Conservation (phyloP, 2,888 invertebrate genomes). For the Minunthozetes semirufus region DNA sequence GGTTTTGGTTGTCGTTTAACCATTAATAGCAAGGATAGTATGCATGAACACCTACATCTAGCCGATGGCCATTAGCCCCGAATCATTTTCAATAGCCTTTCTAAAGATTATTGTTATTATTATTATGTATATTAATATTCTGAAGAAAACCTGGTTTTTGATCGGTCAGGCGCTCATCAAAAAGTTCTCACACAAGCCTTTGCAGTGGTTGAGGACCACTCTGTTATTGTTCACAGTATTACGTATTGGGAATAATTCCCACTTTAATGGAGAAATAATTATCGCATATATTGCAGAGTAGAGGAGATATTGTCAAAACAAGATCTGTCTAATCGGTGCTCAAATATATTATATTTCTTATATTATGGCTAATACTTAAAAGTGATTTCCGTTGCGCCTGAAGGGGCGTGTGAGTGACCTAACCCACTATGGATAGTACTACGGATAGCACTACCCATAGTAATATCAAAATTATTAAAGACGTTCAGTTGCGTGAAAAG, state of each 20-base stretch:
- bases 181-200: conserved; percentile 27
- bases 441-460: background rate
- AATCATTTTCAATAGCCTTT: background rate
- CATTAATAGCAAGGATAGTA: conserved; percentile 12
- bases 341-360: conserved; percentile 14
- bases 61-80: conserved; percentile 25
- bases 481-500: conserved; percentile 19
- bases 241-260: conserved; percentile 32
- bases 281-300: conserved; percentile 6
- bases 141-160: conserved; percentile 16
- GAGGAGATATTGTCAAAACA: conserved; percentile 26
- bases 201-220: background rate
- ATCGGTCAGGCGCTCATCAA: conserved; percentile 31
- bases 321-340: conserved; percentile 23
- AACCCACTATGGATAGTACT: conserved; percentile 24
- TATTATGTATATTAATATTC: background rate
- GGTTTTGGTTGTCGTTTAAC: conserved; percentile 29
- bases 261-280: conserved; percentile 32
- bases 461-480: background rate
- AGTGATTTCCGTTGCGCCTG: conserved; percentile 32
- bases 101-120: conserved; percentile 4
- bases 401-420: conserved; percentile 33
- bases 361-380: conserved; percentile 30
- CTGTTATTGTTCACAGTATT: conserved; percentile 1
- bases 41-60: conserved; percentile 31